Conservation (phyloP, 2,113 vertebrate species). For the Willisornis vidua region DNA sequence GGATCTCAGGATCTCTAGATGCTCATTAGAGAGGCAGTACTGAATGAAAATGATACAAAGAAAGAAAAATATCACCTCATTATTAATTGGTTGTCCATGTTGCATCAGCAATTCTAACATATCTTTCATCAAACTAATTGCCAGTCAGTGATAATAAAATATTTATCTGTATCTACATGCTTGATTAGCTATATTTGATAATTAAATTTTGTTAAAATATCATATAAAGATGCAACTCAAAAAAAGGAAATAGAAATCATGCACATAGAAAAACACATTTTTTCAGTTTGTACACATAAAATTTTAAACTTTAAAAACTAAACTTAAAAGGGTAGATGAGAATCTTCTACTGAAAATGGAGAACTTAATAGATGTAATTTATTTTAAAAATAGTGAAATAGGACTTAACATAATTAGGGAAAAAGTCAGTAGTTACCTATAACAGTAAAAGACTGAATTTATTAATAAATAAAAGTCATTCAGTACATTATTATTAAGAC, state of each 20-base stretch:
- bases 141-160: background rate
- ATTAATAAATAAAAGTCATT: background rate
- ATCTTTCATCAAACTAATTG: background rate
- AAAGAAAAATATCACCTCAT: background rate
- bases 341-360: background rate
- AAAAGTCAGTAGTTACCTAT: background rate
- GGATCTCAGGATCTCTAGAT: background rate
- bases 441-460: background rate
- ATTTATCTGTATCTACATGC: background rate
- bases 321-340: background rate
- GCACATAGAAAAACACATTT: background rate
- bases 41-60: background rate
- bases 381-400: background rate
- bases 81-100: background rate
- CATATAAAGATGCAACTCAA: background rate
- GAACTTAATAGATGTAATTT: background rate
- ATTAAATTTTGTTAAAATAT: background rate
- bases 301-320: background rate
- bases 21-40: background rate
- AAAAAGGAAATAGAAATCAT: background rate
- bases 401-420: background rate
- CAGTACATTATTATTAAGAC: background rate
- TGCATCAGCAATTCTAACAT: background rate
- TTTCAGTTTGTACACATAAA: background rate
- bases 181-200: background rate